Evolutionary conservation across 1,140 invertebrate genomes (phyloP).

Genomic region (Drosophila sp.): DNA sequence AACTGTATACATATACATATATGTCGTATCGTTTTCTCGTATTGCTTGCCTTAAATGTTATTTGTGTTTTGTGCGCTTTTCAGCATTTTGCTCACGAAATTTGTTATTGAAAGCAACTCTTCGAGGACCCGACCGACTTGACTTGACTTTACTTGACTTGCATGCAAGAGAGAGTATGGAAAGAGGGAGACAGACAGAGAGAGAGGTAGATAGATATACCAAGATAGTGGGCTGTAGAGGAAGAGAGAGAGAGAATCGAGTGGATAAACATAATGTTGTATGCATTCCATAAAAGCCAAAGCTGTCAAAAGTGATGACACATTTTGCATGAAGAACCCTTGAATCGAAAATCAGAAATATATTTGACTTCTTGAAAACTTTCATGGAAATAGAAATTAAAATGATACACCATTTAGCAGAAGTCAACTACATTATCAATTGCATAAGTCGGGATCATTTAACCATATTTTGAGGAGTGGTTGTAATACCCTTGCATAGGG

Average conservation of each 20-base stretch:
- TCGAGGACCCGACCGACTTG: constrained; percentile 8
- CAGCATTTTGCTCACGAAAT: constrained; percentile 43
- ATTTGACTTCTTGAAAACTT: background rate
- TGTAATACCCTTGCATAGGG: too few species aligned
- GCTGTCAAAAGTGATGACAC: constrained; percentile 56
- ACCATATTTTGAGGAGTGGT: too few species aligned
- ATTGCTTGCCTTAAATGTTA: constrained; percentile 38
- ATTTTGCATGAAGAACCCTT: constrained; percentile 16
- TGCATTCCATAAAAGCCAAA: constrained; percentile 42
- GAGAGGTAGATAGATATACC: background rate
- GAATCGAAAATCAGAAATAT: constrained; percentile 10
- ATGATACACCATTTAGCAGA: background rate
- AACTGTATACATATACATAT: constrained; percentile 1
- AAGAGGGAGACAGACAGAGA: background rate
- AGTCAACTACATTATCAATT: too few species aligned
- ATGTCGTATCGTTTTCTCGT: constrained; percentile 12
- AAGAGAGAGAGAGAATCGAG: background rate
- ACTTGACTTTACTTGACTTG: constrained; percentile 19
- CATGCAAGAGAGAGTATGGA: constrained; percentile 10
- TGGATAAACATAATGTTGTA: constrained; percentile 40
- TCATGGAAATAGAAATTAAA: constrained; percentile 3
- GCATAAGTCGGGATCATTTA: too few species aligned
- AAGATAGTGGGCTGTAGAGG: background rate
- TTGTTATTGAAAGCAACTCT: constrained; percentile 51
- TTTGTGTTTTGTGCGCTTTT: constrained; percentile 28